Percentiles rank a stretch among this genome's conserved stretches.
These are phyloP conservation scores for Phalacrocorax aristotelis DNA, from an alignment of 2,113 vertebrate species.

Conservation along the genomic window DNA sequence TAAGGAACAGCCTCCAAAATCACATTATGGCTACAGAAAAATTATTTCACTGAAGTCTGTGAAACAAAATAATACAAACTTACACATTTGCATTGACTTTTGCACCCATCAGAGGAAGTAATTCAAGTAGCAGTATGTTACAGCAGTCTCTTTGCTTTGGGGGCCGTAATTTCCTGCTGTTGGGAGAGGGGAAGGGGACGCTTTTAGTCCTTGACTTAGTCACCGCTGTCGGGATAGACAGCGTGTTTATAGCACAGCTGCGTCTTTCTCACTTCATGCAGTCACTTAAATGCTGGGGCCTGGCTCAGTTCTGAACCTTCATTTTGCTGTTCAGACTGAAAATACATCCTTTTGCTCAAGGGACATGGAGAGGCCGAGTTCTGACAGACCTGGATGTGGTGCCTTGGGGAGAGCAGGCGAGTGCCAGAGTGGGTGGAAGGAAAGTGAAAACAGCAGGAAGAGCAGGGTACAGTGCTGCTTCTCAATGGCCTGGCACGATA, in stretches of 20 bases:
- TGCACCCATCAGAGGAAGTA: background rate
- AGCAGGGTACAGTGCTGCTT: background rate
- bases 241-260: background rate
- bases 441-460: background rate
- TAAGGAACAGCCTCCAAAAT: background rate
- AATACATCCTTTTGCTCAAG: background rate
- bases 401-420: background rate
- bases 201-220: background rate
- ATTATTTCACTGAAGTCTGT: background rate
- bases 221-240: background rate
- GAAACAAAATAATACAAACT: background rate
- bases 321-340: background rate
- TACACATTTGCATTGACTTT: background rate
- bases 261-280: background rate
- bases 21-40: fast-evolving
- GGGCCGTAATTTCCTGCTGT: background rate
- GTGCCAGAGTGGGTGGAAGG: background rate
- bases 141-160: background rate
- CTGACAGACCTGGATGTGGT: background rate
- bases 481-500: background rate
- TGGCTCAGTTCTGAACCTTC: background rate
- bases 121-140: background rate
- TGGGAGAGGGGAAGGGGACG: background rate
- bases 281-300: background rate
- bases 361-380: background rate